These are phyloP conservation scores for Stomatorhinus ivindoensis DNA, from an alignment of 2,113 vertebrate genomes.

Conservation along the genomic window DNA sequence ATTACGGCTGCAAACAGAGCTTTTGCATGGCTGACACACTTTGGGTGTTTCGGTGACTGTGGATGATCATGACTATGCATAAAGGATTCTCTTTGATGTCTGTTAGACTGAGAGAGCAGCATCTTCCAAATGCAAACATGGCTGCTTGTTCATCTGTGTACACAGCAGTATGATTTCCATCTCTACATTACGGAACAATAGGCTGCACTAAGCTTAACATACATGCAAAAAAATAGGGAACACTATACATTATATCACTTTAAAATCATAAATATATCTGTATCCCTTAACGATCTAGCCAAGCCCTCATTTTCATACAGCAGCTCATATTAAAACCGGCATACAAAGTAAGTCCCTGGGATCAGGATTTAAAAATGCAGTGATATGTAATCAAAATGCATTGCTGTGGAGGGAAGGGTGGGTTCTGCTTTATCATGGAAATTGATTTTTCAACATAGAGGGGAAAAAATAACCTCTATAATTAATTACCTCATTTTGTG, in stretches of 20 bases:
- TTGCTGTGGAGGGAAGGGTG: background rate
- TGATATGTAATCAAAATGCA: background rate
- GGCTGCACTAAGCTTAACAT: background rate
- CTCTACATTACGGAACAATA: background rate
- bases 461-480: background rate
- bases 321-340: background rate
- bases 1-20: background rate
- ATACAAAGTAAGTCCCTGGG: background rate
- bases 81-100: slow-evolving; percentile 3
- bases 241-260: background rate
- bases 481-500: background rate
- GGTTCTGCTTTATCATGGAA: background rate
- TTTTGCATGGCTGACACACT: background rate
- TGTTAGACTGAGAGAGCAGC: background rate
- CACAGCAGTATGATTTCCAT: background rate
- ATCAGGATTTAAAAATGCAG: background rate
- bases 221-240: background rate
- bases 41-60: background rate
- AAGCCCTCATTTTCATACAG: background rate
- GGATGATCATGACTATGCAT: background rate
- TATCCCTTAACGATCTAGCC: background rate
- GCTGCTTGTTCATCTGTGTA: background rate
- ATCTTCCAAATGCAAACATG: background rate
- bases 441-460: background rate
- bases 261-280: background rate